Evolutionary conservation across 1,140 invertebrate species (phyloP), one percentile per base, ranked within the genome.

Genomic region (Palaemon carinicauda): DNA sequence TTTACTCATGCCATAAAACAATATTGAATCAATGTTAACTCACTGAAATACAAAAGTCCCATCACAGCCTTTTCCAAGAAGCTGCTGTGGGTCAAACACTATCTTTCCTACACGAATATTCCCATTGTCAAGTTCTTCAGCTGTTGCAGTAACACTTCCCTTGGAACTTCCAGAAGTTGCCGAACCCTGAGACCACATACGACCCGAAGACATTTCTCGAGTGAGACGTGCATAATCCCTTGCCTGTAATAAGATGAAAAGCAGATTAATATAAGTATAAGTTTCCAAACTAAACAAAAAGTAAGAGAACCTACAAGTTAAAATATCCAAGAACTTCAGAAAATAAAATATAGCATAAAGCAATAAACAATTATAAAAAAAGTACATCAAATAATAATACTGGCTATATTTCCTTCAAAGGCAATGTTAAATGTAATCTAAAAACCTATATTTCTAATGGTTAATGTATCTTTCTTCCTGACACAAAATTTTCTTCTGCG

Each of bases 21-120:
- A 29, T 77, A 12, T 83, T 4, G 53, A 41, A 3, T 15, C 1
- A 21, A 24, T 81, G 82, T 74, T 27, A 41, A 90, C 90, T 91
- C 92, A 97, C 96, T 93, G 96, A 91, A 96, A 98, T 9, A 99
- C 98, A 93, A 99, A 98, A 27, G 98, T 99, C 84, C 98, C 98
- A 91, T 99, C 97, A 91, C 98, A 99, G 0, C 98, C 98, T 92
- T 98, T 98, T 3, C 98, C 98, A 19, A 99, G 92, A n/a, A 99
- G 94, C 90, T 96, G 93, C 82, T 94, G 93, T 0, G 96, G 95
- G 91, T 97, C 93, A 90, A 98, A 99, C 19, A 93, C 94, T 73
- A 99, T 98, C 92, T 98, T 98, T 1, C 98, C 98, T 80, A 99
- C 95, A 89, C 94, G 93, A 10, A 96, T 93, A 80, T 90, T 92